Evolutionary conservation across 2,888 invertebrate species (phyloP).

Genomic region (Eupithecia inturbata): DNA sequence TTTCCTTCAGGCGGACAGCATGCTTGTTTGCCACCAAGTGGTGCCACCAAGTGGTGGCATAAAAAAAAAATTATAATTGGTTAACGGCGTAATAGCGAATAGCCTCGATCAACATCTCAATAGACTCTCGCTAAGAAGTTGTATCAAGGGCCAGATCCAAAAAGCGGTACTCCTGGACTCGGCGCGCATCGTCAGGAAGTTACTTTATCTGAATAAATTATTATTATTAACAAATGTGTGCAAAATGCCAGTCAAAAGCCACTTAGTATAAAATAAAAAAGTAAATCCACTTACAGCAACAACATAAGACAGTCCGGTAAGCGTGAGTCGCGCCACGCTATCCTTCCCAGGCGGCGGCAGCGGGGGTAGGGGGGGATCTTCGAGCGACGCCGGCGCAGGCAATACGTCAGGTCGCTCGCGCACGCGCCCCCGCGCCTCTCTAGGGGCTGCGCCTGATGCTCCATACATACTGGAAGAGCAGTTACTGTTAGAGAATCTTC

Average conservation of each 20-base stretch:
- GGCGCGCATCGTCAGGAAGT: too few relatives aligned
- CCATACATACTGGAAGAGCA: slow-evolving; percentile 71
- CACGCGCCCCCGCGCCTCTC: slow-evolving; percentile 78
- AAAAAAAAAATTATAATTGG: too few relatives aligned
- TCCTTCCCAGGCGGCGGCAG: slow-evolving; percentile 86
- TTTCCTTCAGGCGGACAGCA: too few relatives aligned
- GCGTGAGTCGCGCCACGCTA: slow-evolving; percentile 92
- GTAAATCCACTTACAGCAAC: slow-evolving; percentile 87
- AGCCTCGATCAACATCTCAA: too few relatives aligned
- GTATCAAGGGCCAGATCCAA: too few relatives aligned
- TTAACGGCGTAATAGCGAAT: too few relatives aligned
- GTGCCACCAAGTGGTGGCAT: too few relatives aligned
- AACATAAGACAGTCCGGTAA: slow-evolving; percentile 91
- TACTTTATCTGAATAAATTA: too few relatives aligned
- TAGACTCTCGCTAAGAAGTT: too few relatives aligned
- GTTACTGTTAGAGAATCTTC: not conserved
- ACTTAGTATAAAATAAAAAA: not conserved
- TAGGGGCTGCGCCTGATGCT: slow-evolving; percentile 82
- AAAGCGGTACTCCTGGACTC: too few relatives aligned
- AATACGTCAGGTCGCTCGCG: slow-evolving; percentile 80
- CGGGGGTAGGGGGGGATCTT: slow-evolving; percentile 63
- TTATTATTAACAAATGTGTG: too few relatives aligned
- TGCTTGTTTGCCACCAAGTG: too few relatives aligned
- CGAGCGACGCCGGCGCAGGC: slow-evolving; percentile 75
- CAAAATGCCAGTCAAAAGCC: not conserved